phyloP scores from a whole-genome alignment of 2,888 invertebrate species.

The Hydrotaea diabolus region DNA sequence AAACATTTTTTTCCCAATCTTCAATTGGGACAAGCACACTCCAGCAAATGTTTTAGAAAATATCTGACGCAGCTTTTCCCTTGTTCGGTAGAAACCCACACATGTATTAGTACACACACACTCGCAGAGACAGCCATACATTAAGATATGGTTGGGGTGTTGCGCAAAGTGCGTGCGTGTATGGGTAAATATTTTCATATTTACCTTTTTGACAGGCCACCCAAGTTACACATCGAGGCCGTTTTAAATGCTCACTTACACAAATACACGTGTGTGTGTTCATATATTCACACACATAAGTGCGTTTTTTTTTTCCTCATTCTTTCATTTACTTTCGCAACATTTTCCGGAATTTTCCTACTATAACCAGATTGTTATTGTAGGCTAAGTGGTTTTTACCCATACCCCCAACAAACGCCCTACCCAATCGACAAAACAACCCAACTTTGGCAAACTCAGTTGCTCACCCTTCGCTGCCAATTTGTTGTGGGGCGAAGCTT shows the following conservation, averaged over 20 bases:
- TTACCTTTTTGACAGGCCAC: constrained; percentile 1
- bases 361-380: constrained; percentile 29
- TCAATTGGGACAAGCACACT: constrained; percentile 41
- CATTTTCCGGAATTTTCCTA: constrained; percentile 5
- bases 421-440: too few relatives aligned
- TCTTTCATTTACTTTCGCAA: constrained; percentile 24
- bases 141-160: background rate
- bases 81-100: background rate
- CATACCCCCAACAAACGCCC: too few relatives aligned
- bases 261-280: background rate
- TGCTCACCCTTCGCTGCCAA: background rate
- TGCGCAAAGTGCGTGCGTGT: background rate
- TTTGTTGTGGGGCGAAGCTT: background rate
- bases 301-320: background rate
- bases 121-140: background rate
- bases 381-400: background rate
- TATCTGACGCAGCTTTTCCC: constrained; percentile 48
- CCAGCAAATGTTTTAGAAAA: constrained; percentile 22
- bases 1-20: constrained; percentile 18
- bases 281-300: too few relatives aligned
- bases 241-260: background rate
- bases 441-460: background rate
- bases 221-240: background rate
- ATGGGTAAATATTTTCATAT: background rate
- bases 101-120: too few relatives aligned